These are phyloP conservation scores for Melipona beecheii DNA, from an alignment of 2,888 invertebrate species.

Conservation along the genomic window DNA sequence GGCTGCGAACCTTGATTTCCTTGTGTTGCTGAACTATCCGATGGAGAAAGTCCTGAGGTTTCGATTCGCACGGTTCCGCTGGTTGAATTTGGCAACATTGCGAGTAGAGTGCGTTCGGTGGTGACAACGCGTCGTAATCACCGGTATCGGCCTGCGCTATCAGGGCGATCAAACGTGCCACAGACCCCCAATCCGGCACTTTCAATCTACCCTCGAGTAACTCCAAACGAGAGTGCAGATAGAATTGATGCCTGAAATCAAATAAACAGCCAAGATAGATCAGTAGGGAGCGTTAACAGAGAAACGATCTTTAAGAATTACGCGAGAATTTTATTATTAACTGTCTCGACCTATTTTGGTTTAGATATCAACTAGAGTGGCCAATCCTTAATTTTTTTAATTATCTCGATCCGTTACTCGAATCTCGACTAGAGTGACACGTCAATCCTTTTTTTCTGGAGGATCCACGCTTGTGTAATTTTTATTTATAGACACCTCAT, in stretches of 20 bases:
- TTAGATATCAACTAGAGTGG: too few relatives aligned
- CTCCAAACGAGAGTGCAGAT: constrained; percentile 92
- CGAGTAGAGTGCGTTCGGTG: constrained; percentile 87
- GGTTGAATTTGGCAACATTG: constrained; percentile 88
- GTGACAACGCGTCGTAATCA: constrained; percentile 88
- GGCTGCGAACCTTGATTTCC: constrained; percentile 84
- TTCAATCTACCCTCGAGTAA: constrained; percentile 90
- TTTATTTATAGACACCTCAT: too few relatives aligned
- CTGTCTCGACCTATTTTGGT: too few relatives aligned
- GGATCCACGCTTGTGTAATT: too few relatives aligned
- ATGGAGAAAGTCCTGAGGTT: constrained; percentile 87
- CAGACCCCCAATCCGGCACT: constrained; percentile 89
- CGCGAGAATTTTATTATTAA: too few relatives aligned
- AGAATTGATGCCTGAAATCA: constrained; percentile 90
- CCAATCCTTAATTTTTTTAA: too few relatives aligned
- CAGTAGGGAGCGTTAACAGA: background rate
- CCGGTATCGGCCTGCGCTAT: constrained; percentile 90
- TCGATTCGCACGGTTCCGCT: constrained; percentile 85
- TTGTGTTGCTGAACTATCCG: constrained; percentile 88
- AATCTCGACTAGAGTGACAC: too few relatives aligned
- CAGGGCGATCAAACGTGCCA: constrained; percentile 90
- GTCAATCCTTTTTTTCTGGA: too few relatives aligned
- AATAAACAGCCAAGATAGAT: constrained; percentile 8
- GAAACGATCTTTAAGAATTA: background rate
- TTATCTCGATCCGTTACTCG: too few relatives aligned